Conservation (phyloP, 2,888 invertebrate species). For the Parasteatoda lunata region DNA sequence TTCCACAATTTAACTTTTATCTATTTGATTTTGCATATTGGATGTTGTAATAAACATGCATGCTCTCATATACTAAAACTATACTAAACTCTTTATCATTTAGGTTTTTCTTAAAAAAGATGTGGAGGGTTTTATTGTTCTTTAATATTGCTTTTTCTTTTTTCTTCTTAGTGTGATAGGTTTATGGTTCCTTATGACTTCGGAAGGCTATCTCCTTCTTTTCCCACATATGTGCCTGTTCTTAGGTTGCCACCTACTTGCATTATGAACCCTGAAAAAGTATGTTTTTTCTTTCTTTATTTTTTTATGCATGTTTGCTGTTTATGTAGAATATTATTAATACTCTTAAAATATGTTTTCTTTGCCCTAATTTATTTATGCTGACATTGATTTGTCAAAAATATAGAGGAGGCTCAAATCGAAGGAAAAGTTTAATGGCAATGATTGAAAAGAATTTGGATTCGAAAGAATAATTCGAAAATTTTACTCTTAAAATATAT, state of each 20-base stretch:
- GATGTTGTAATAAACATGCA: background rate
- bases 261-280: slow-evolving; percentile 64
- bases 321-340: background rate
- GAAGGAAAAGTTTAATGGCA: no score
- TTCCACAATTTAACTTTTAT: no score
- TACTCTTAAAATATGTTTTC: background rate
- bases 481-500: no score
- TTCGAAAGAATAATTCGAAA: no score
- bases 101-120: no score
- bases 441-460: no score
- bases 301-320: background rate
- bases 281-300: slow-evolving; percentile 5
- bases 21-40: background rate
- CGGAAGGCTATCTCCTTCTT: slow-evolving; percentile 56
- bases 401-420: no score
- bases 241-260: slow-evolving; percentile 55
- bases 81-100: background rate
- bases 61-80: background rate
- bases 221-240: slow-evolving; percentile 59
- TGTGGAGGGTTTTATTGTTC: no score
- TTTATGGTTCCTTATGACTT: slow-evolving; percentile 64
- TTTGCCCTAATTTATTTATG: no score
- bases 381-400: no score
- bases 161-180: slow-evolving; percentile 62
- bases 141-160: slow-evolving; percentile 5